phyloP scores from a whole-genome alignment of 2,888 invertebrate species.

The Leptinotarsa juncta region DNA sequence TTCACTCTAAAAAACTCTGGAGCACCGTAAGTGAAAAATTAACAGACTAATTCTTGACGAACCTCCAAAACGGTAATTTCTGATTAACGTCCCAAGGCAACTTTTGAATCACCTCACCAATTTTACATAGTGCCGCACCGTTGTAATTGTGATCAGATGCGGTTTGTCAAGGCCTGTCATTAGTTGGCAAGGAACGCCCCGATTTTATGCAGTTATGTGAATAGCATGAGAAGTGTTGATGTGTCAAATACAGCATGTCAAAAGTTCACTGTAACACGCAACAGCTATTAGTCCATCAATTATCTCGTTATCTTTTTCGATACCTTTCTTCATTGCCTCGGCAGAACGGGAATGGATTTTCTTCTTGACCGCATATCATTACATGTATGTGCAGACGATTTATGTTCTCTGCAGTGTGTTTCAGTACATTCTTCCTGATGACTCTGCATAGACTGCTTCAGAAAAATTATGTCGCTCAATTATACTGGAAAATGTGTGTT shows the following conservation, averaged over 20 bases:
- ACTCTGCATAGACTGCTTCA: no score
- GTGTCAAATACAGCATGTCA: conserved; percentile 59
- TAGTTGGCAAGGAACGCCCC: conserved; percentile 59
- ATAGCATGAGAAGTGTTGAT: conserved; percentile 56
- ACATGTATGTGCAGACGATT: background rate
- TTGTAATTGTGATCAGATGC: conserved; percentile 44
- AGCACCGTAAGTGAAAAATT: background rate
- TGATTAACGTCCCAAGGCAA: background rate
- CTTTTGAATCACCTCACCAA: conserved; percentile 5
- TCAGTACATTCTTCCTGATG: background rate
- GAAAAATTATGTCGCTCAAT: no score
- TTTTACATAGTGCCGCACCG: conserved; percentile 43
- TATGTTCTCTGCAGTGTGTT: background rate
- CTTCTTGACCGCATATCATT: background rate
- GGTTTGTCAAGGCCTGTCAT: conserved; percentile 56
- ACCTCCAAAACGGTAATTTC: background rate
- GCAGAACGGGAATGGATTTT: conserved; percentile 3
- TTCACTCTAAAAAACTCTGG: background rate
- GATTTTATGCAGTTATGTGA: conserved; percentile 58
- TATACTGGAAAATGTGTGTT: no score
- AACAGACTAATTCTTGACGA: background rate
- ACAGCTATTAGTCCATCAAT: conserved; percentile 49
- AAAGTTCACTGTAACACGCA: conserved; percentile 52
- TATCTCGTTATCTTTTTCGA: conserved; percentile 43
- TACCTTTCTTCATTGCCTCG: conserved; percentile 26